A percentile compares a stretch with the other conserved stretches of the same genome.
phyloP scores from a whole-genome alignment of 2,113 vertebrate species.

The Sarotherodon lohbergeri region DNA sequence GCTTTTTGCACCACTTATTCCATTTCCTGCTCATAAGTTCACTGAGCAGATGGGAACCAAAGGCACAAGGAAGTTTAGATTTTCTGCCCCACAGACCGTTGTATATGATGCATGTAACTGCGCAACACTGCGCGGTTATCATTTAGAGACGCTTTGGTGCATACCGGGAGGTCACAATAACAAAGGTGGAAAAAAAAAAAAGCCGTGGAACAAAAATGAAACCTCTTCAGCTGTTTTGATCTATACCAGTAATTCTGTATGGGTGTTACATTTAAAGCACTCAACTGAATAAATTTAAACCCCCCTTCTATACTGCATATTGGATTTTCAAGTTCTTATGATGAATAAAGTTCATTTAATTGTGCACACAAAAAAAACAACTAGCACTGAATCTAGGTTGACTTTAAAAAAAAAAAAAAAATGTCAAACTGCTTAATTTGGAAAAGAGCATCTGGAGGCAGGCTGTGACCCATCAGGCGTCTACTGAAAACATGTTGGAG shows the following conservation, averaged over 20 bases:
- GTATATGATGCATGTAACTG: conserved; percentile 66
- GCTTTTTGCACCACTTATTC: conserved; percentile 70
- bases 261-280: neutral
- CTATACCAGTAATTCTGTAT: neutral
- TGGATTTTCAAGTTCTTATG: neutral
- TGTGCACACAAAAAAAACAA: neutral
- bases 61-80: conserved; percentile 67
- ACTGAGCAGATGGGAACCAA: conserved; percentile 87
- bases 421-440: neutral
- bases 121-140: conserved; percentile 51
- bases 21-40: conserved; percentile 92
- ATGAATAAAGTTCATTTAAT: neutral
- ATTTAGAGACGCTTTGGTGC: conserved; percentile 56
- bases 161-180: conserved; percentile 57
- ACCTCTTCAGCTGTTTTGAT: neutral
- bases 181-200: neutral
- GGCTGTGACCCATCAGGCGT: neutral
- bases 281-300: neutral
- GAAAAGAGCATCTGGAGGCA: neutral
- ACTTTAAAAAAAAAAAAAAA: neutral
- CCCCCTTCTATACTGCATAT: neutral
- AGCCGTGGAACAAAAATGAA: neutral
- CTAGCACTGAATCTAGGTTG: neutral
- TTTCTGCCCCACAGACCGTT: conserved; percentile 62
- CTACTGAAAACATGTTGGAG: conserved; percentile 62